These are phyloP conservation scores for Aurelia coerulea DNA, from an alignment of 30 jellyfish, hydroid and myxozoan species.

Conservation along the genomic window DNA sequence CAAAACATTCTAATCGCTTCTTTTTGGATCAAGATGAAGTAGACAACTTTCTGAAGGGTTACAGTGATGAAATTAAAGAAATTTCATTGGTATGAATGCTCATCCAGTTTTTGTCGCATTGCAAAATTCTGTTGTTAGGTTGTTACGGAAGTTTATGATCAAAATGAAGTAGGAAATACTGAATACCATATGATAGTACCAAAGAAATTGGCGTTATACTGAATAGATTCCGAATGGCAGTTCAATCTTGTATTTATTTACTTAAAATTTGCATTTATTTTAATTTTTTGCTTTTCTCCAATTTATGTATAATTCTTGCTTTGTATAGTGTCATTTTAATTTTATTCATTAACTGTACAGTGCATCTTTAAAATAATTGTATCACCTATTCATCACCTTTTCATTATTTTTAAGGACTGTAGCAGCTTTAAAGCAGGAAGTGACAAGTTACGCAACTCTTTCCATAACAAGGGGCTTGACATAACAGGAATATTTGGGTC, in stretches of 20 bases:
- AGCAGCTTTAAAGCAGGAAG: constrained; percentile 41
- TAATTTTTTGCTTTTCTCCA: too few species aligned
- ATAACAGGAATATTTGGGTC: constrained; percentile 22
- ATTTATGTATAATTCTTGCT: too few species aligned
- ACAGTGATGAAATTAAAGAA: constrained; percentile 43
- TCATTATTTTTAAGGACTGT: constrained; percentile 8
- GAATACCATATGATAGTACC: too few species aligned
- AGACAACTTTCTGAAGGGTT: constrained; percentile 38
- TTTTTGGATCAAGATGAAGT: constrained; percentile 49
- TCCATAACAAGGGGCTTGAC: constrained; percentile 9
- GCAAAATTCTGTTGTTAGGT: background rate
- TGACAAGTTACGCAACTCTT: constrained; percentile 15
- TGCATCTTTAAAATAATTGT: too few species aligned
- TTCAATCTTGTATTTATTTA: too few species aligned
- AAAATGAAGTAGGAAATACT: too few species aligned
- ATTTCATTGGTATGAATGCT: constrained; percentile 4
- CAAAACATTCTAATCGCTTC: constrained; percentile 38
- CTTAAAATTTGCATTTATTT: too few species aligned
- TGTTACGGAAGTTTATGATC: background rate
- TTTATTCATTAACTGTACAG: too few species aligned
- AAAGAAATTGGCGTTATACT: too few species aligned
- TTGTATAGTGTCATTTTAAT: too few species aligned
- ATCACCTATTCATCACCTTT: too few species aligned
- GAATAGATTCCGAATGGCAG: too few species aligned
- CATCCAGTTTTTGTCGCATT: background rate